phyloP scores from a whole-genome alignment of 2,888 invertebrate species.

The Sturmia bella region DNA sequence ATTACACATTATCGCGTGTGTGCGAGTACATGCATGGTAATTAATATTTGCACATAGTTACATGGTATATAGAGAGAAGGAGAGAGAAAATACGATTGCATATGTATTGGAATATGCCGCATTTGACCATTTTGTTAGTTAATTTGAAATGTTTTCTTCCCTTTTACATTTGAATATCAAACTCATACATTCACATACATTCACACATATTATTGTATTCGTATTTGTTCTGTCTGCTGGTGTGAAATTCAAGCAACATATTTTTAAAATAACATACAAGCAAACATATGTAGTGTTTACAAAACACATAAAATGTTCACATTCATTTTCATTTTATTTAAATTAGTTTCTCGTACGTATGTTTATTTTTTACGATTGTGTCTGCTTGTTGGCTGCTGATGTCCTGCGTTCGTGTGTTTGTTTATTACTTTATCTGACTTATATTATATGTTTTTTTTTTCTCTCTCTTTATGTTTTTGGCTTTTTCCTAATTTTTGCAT shows the following conservation, averaged over 20 bases:
- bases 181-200: not conserved
- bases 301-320: slow-evolving; percentile 63
- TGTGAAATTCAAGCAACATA: slow-evolving; percentile 57
- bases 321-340: slow-evolving; percentile 70
- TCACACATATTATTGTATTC: not conserved
- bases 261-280: slow-evolving; percentile 57
- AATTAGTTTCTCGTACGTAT: slow-evolving; percentile 64
- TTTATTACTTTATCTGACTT: slow-evolving; percentile 47
- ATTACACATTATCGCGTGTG: too few species aligned
- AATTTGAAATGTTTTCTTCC: not conserved
- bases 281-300: slow-evolving; percentile 66
- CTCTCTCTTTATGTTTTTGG: slow-evolving; percentile 62
- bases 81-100: not conserved
- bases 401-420: slow-evolving; percentile 36
- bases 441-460: slow-evolving; percentile 18
- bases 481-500: slow-evolving; percentile 79
- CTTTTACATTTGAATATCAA: too few species aligned
- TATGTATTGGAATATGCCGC: not conserved
- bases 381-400: slow-evolving; percentile 37
- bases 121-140: slow-evolving; percentile 48
- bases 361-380: slow-evolving; percentile 43
- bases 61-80: not conserved
- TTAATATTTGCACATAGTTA: too few species aligned
- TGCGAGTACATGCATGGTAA: too few species aligned
- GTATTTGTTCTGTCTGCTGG: slow-evolving; percentile 25